These are phyloP conservation scores for Labeo calbasu DNA, from an alignment of 2,797 vertebrate species.

Conservation along the genomic window DNA sequence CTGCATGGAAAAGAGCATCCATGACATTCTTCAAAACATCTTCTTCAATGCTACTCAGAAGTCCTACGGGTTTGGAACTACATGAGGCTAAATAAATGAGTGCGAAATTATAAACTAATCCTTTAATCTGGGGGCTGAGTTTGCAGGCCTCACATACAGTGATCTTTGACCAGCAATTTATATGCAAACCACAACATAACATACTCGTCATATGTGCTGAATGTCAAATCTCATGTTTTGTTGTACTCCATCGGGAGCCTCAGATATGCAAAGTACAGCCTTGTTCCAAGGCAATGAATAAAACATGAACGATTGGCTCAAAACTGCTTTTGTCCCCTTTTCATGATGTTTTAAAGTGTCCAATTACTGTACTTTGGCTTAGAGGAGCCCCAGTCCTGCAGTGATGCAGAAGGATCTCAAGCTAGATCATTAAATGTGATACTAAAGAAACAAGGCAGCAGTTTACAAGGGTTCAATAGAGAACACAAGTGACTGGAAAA, in stretches of 20 bases:
- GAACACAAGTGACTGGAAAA: conserved; percentile 10
- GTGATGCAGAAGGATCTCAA: conserved; percentile 38
- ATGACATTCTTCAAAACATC: background rate
- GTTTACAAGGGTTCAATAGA: conserved; percentile 33
- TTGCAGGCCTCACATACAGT: background rate
- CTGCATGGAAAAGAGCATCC: background rate
- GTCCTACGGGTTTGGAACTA: background rate
- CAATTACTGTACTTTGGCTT: conserved; percentile 33
- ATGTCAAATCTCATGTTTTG: conserved; percentile 60
- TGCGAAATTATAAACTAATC: background rate
- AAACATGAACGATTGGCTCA: conserved; percentile 49
- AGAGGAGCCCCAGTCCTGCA: conserved; percentile 12
- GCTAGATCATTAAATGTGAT: conserved; percentile 50
- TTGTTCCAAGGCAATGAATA: conserved; percentile 60
- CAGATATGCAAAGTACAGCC: conserved; percentile 66
- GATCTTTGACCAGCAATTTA: conserved; percentile 1
- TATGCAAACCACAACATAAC: conserved; percentile 42
- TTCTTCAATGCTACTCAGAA: background rate
- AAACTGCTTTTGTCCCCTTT: conserved; percentile 32
- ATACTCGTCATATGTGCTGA: conserved; percentile 36
- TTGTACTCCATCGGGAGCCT: conserved; percentile 3
- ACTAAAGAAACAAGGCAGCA: conserved; percentile 37
- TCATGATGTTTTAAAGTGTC: conserved; percentile 38
- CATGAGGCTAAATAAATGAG: background rate
- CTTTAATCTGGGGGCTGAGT: background rate